Evolutionary conservation across 2,113 vertebrate species (phyloP).

Genomic region (Plecotus auritus): DNA sequence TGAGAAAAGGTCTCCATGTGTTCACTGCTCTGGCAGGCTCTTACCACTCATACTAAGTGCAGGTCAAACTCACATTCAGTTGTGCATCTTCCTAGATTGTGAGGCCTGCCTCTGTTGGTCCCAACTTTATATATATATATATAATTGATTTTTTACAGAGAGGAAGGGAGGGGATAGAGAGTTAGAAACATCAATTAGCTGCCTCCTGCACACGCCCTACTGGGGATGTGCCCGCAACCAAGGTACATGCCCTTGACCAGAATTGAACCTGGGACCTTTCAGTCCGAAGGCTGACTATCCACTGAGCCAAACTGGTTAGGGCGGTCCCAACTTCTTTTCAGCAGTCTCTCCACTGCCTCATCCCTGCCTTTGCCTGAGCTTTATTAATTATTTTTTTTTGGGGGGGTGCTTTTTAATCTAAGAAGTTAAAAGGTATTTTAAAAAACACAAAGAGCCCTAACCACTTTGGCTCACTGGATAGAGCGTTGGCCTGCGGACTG

Average conservation of each 20-base stretch:
- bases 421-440: neutral
- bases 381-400: neutral
- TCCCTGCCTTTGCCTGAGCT: neutral
- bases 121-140: neutral
- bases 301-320: no score
- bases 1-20: neutral
- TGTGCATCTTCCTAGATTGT: neutral
- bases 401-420: neutral
- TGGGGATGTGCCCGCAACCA: no score
- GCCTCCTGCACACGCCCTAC: no score
- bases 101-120: neutral
- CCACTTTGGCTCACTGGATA: no score
- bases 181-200: no score
- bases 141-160: no score
- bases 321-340: neutral
- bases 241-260: no score
- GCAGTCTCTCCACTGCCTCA: neutral
- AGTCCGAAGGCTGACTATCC: no score
- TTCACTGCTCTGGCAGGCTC: neutral
- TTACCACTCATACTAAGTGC: neutral
- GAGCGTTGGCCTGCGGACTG: no score
- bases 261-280: no score
- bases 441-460: no score
- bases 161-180: no score
- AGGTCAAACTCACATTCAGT: neutral